phyloP scores from a whole-genome alignment of 2,113 vertebrate genomes.

The Sinocyclocheilus maitianheensis region DNA sequence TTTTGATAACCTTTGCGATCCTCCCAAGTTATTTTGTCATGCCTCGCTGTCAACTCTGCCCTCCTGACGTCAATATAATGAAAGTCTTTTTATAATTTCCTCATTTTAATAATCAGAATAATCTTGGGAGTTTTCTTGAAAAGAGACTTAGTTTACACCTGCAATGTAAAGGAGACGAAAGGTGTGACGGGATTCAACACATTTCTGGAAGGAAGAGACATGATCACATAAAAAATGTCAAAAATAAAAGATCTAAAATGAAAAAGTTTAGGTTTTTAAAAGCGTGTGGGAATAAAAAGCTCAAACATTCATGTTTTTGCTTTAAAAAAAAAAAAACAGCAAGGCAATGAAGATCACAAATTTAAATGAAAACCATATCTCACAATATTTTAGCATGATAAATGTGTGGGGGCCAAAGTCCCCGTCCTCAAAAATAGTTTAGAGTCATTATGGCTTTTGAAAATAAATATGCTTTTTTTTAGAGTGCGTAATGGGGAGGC shows the following conservation, averaged over 20 bases:
- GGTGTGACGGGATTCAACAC: not conserved
- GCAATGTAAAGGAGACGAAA: not conserved
- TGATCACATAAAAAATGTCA: not conserved
- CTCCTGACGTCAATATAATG: not conserved
- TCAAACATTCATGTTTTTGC: too few species aligned
- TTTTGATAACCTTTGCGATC: conserved; percentile 16
- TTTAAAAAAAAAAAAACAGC: not conserved
- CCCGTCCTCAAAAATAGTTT: not conserved
- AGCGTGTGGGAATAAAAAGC: too few species aligned
- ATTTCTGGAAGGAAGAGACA: not conserved
- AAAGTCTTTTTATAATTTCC: not conserved
- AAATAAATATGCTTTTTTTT: not conserved
- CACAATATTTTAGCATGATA: not conserved
- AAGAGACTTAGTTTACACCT: conserved; percentile 13
- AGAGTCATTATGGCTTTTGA: not conserved
- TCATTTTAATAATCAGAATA: not conserved
- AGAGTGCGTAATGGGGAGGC: not conserved
- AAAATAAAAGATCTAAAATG: not conserved
- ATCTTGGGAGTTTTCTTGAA: not conserved
- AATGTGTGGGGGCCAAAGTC: not conserved
- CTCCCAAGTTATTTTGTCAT: conserved; percentile 16
- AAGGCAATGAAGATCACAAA: not conserved
- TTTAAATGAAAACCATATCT: not conserved
- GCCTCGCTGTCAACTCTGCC: not conserved
- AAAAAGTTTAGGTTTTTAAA: not conserved